Base-by-base conservation (phyloP, 2,797 vertebrate species). In the Lerista edwardsae region DNA sequence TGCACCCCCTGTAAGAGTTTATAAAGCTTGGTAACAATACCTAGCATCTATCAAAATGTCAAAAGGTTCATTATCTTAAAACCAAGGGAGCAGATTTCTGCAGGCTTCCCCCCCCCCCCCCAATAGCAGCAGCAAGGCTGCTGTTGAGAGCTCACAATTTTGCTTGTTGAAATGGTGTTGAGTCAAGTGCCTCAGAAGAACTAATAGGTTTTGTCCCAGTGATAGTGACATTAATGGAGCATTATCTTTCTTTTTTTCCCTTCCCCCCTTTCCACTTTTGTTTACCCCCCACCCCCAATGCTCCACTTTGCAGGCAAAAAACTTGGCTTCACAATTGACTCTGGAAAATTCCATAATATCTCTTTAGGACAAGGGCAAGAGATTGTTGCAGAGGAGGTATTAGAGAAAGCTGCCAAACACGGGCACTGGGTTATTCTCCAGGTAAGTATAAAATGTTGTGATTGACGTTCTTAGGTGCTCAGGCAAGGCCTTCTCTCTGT, bases 381-480 rank as follows among this genome's bases (percentile, higher is more conserved):
- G 90, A 92, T 89, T 6, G 92, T 96, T 61, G 97, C 97, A 69
- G 96, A 98, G 89, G 91, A 87, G 75, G 91, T 91, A 6, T 87
- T 98, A 73, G 89, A 91, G 86, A 96, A 93, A 19, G 95, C 97
- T 85, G 96, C 95, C 51, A 64, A 90, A 71, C 87, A 67, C 36
- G 97, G 97, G 82, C 97, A 97, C 77, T 97, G 97, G 96, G 96
- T 97, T 88, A 95, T 98, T 91, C 95, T 98, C 81, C 97, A 98
- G 95, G 96, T 96, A 91, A 87, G 88, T 89, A 23, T 80, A 77
- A 71, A 80, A 69, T 7, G 64, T 8, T 19, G 64, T 25, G 14
- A 84, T 81, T 34, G 9, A 11, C 73, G 51, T 31, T 41, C 51
- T 29, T 57, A 19, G 3, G 19, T 75, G 23, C 69, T 88, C 78